Percentiles rank a stretch among this genome's conserved stretches.
Evolutionary conservation across 2,797 vertebrate genomes (phyloP).

Genomic region (Anabacerthia variegaticeps): DNA sequence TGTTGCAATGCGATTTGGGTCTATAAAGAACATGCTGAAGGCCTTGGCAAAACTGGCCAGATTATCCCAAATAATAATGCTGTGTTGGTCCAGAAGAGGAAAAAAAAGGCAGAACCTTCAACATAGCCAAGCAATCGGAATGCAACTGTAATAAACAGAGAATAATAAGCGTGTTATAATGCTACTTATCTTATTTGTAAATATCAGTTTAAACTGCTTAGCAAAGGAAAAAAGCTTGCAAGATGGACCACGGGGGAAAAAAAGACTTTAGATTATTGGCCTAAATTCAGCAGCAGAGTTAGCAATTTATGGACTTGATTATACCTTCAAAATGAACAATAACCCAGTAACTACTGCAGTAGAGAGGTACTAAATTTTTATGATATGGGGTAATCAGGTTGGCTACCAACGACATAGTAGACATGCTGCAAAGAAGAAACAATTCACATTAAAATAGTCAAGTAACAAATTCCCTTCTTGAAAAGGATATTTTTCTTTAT

Average conservation of each 20-base stretch:
- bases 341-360: slow-evolving; percentile 63
- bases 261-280: slow-evolving; percentile 44
- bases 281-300: slow-evolving; percentile 62
- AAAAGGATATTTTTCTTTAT: slow-evolving; percentile 44
- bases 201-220: slow-evolving; percentile 48
- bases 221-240: background rate
- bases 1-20: background rate
- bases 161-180: background rate
- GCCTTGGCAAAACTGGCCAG: background rate
- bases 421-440: slow-evolving; percentile 62
- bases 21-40: slow-evolving; percentile 24
- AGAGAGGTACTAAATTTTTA: slow-evolving; percentile 73
- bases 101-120: background rate
- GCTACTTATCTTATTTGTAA: slow-evolving; percentile 22
- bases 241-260: background rate
- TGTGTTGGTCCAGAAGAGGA: background rate
- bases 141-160: slow-evolving; percentile 13
- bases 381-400: slow-evolving; percentile 60
- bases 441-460: slow-evolving; percentile 47
- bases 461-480: slow-evolving; percentile 27
- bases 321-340: slow-evolving; percentile 73
- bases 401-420: slow-evolving; percentile 51
- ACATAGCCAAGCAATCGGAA: background rate
- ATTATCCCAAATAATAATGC: background rate
- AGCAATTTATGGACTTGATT: slow-evolving; percentile 74